These are phyloP conservation scores for Pandion haliaetus DNA, from an alignment of 2,113 vertebrate genomes.

Conservation along the genomic window DNA sequence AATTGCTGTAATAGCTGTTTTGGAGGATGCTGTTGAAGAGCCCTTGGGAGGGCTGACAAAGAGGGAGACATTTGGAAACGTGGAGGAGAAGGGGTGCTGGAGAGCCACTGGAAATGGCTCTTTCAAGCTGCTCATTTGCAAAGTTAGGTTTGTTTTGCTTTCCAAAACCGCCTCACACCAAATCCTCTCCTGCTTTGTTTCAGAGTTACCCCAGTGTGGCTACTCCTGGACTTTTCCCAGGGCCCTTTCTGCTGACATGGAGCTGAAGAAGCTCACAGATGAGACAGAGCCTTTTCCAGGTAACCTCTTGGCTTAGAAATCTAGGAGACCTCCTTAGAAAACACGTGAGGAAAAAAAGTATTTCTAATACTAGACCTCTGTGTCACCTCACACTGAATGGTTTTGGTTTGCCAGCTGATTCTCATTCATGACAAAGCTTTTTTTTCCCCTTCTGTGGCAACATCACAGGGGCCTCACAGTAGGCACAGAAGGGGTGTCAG, in stretches of 20 bases:
- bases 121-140: not conserved
- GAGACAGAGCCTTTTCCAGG: not conserved
- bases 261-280: not conserved
- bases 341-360: rapidly evolving
- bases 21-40: slow-evolving; percentile 28
- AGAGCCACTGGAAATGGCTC: not conserved
- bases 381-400: rapidly evolving
- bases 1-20: slow-evolving; percentile 39
- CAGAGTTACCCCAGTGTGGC: not conserved
- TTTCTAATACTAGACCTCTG: not conserved
- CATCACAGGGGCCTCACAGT: not conserved
- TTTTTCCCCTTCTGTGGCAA: not conserved
- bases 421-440: not conserved
- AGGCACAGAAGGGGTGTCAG: not conserved
- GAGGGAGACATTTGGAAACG: not conserved
- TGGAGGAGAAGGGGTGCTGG: not conserved
- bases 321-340: not conserved
- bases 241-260: not conserved
- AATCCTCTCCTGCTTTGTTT: not conserved
- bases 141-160: not conserved
- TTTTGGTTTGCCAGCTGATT: not conserved
- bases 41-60: not conserved
- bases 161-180: not conserved
- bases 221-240: not conserved
- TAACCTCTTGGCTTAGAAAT: not conserved